Evolutionary conservation across 92 coral and sea anemone species (phyloP).

Genomic region (Meandrina meandrites): DNA sequence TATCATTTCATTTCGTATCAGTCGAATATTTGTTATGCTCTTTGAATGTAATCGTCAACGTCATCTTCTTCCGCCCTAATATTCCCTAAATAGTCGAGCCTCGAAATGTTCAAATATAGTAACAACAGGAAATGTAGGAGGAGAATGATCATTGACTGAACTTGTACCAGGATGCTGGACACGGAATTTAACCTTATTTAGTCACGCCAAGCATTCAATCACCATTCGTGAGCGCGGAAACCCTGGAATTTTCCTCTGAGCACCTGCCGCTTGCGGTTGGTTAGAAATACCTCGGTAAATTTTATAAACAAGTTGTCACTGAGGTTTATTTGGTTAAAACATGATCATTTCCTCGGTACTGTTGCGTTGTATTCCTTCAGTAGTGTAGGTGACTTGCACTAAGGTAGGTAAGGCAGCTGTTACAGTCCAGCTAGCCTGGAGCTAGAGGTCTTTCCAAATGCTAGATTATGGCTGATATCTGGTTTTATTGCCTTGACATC

Average conservation of each 20-base stretch:
- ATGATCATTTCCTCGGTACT: neutral
- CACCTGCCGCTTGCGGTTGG: slow-evolving; percentile 31
- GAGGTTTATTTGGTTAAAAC: neutral
- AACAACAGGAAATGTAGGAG: neutral
- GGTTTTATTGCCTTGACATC: neutral
- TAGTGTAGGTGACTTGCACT: neutral
- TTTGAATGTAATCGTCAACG: neutral
- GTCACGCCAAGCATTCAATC: neutral
- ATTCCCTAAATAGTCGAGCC: neutral
- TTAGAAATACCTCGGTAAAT: neutral
- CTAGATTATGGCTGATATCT: neutral
- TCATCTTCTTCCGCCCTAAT: neutral
- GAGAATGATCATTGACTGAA: neutral
- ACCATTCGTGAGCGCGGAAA: slow-evolving; percentile 2
- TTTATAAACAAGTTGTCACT: slow-evolving; percentile 6
- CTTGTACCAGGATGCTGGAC: neutral
- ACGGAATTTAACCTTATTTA: slow-evolving; percentile 21
- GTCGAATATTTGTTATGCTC: neutral
- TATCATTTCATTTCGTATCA: neutral
- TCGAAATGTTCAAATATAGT: neutral
- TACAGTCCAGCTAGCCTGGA: neutral
- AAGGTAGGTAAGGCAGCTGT: neutral
- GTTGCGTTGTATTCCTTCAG: neutral
- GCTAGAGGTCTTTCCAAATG: neutral
- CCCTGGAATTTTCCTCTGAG: slow-evolving; percentile 1